phyloP scores from a whole-genome alignment of 2,888 invertebrate genomes.

The Acrobasis suavella region DNA sequence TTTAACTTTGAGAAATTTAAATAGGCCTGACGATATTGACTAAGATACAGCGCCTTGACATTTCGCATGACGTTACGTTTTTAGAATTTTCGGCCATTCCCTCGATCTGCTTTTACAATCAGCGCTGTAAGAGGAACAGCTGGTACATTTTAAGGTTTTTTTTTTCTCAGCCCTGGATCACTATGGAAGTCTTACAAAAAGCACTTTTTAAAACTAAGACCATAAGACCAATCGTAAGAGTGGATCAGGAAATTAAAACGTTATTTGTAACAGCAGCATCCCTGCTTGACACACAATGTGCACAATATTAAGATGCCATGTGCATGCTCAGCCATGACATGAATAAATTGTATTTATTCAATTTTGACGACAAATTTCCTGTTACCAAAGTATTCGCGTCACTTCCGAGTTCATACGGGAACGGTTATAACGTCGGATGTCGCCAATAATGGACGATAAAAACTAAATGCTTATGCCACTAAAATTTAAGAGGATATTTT shows the following conservation, averaged over 20 bases:
- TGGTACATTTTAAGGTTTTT: no score
- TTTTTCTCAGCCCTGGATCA: no score
- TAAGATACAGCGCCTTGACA: no score
- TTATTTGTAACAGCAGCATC: neutral
- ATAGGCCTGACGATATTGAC: no score
- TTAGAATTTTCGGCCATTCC: no score
- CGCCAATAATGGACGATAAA: conserved; percentile 50
- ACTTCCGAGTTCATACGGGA: conserved; percentile 34
- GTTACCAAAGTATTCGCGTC: conserved; percentile 18
- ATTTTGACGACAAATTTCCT: conserved; percentile 9
- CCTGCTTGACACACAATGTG: neutral
- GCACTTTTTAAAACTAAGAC: no score
- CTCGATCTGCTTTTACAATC: no score
- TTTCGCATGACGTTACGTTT: no score
- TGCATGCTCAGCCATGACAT: neutral
- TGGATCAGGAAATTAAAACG: neutral
- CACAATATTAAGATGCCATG: conserved; percentile 8
- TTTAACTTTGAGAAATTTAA: no score
- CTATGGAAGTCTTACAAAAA: neutral
- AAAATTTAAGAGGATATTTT: conserved; percentile 22
- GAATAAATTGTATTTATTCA: conserved; percentile 16
- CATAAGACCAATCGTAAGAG: no score
- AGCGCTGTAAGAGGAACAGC: no score
- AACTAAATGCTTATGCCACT: conserved; percentile 42
- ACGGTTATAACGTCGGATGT: conserved; percentile 39